Base-by-base conservation (phyloP, 2,888 invertebrate genomes). In the Agriopis aurantiaria region DNA sequence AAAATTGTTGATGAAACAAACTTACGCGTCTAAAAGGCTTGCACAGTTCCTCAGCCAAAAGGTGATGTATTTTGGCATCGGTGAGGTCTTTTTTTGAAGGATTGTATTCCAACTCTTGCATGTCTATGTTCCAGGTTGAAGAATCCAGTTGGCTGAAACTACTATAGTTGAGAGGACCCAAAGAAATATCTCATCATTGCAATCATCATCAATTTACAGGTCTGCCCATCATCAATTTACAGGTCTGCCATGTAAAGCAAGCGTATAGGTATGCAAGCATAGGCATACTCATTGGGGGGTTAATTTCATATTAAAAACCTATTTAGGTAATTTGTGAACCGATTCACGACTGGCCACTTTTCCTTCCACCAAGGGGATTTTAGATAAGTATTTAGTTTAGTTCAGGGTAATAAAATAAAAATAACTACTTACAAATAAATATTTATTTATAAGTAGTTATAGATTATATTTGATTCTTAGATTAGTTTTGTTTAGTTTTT, bases 1-100 rank as follows among this genome's bases (percentile, higher is more conserved):
- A 40, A 23, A 46, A 12, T 9, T 11, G n/a, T 40, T 17, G 33
- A 43, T 71, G 59, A 78, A 56, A 76, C 76, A 73, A 75, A 88
- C 96, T 95, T 95, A 97, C 97, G 93, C 98, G 95, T 95, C 97
- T 95, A 83, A 97, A 97, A 9, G 98, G 98, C 90, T 98, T 98
- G 90, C 97, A 97, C 53, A 98, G 92, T 89, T 98, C 98, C 89
- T 98, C 98, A 5, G 98, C 97, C 53, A 99, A 95, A 56, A 99
- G 95, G 90, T 99, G 98, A 90, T 99, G 99, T 78, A 98, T 98
- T 89, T 96, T 97, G n/a, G 98, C 98, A 88, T 99, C 98, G 0
- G 98, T 98, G 69, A 98, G 93, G 92, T 98, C 98, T 89, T 98
- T 98, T 86, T 97, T 97, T 68, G 98, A 97, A 63, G 98, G 98